phyloP scores from a whole-genome alignment of 1,140 invertebrate genomes.

The Limonius californicus region DNA sequence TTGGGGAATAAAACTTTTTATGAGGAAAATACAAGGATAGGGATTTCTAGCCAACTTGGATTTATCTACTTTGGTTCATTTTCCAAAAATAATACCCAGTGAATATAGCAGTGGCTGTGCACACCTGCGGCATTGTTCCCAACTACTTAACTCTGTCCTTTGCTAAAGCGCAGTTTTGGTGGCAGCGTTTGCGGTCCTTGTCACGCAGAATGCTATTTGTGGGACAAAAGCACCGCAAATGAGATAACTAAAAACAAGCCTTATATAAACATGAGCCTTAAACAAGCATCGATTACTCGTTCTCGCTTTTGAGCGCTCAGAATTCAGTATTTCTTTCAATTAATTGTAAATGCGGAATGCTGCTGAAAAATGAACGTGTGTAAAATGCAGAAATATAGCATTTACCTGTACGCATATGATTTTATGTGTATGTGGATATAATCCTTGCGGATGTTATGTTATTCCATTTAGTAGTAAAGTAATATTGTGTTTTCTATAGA shows the following conservation, averaged over 20 bases:
- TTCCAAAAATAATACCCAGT: conserved; percentile 28
- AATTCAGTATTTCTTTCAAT: neutral
- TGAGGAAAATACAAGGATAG: conserved; percentile 7
- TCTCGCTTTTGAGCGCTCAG: conserved; percentile 7
- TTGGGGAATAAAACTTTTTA: conserved; percentile 19
- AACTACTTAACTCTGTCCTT: conserved; percentile 27
- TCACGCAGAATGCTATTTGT: conserved; percentile 9
- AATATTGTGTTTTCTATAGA: no score
- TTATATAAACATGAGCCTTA: conserved; percentile 22
- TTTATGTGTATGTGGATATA: no score
- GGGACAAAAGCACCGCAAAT: conserved; percentile 20
- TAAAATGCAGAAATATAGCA: no score
- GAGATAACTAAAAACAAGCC: conserved; percentile 22
- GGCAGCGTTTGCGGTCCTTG: conserved; percentile 5
- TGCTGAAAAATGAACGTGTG: no score
- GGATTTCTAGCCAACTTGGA: conserved; percentile 7
- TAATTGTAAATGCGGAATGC: conserved; percentile 1
- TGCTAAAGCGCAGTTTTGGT: neutral
- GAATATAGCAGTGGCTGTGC: conserved; percentile 22
- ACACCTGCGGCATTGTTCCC: conserved; percentile 28
- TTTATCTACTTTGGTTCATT: conserved; percentile 27
- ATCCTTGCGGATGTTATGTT: no score
- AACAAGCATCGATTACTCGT: conserved; percentile 16
- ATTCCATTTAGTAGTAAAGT: no score
- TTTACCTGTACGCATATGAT: no score